Percentiles rank a stretch among this genome's conserved stretches.
phyloP scores from a whole-genome alignment of 2,113 vertebrate species.

The Eidolon helvum region DNA sequence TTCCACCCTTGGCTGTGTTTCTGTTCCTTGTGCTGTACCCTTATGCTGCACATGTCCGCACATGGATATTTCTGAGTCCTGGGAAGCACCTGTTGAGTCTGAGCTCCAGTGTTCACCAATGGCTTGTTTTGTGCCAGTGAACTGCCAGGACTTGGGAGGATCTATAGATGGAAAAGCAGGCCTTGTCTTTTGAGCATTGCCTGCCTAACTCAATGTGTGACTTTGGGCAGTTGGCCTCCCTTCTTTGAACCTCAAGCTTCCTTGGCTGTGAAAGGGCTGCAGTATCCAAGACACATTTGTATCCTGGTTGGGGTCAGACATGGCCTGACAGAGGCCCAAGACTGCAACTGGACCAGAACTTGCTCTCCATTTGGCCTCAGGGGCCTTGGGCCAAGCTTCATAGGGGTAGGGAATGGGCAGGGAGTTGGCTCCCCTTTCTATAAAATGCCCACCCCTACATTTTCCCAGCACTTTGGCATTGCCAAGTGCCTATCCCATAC shows the following conservation, averaged over 20 bases:
- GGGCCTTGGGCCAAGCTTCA: background rate
- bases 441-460: background rate
- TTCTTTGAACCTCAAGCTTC: background rate
- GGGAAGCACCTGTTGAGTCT: background rate
- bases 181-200: background rate
- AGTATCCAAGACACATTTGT: background rate
- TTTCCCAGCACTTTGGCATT: background rate
- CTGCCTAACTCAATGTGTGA: background rate
- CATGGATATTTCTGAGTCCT: background rate
- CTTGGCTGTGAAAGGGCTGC: background rate
- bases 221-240: background rate
- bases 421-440: background rate
- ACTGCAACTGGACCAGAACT: background rate
- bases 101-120: background rate
- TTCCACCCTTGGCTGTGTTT: background rate
- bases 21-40: background rate
- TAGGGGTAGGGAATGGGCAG: background rate
- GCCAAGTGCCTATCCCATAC: too few relatives aligned
- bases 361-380: background rate
- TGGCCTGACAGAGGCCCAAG: background rate
- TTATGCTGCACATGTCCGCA: fast-evolving
- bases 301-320: background rate
- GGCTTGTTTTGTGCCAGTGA: background rate
- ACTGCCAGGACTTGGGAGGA: background rate
- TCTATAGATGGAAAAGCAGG: background rate